These are phyloP conservation scores for Leptoclinus maculatus DNA, from an alignment of 2,797 vertebrate genomes.

Conservation along the genomic window DNA sequence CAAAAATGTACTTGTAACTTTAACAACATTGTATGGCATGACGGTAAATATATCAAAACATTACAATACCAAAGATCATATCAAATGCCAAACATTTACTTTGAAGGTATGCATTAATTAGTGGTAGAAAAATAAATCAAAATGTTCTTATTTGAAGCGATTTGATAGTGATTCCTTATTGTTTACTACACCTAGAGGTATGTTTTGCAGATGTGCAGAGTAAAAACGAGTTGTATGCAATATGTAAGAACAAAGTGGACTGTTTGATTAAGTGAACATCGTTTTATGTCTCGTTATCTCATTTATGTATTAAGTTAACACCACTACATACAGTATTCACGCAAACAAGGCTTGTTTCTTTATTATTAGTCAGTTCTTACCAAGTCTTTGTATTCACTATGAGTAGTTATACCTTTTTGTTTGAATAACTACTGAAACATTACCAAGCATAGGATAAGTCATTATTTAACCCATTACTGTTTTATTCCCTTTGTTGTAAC, in stretches of 20 bases:
- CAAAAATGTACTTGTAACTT: background rate
- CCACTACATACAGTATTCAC: background rate
- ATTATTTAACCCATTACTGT: background rate
- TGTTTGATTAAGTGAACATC: background rate
- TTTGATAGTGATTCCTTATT: background rate
- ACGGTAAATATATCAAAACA: background rate
- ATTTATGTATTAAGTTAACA: background rate
- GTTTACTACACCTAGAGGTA: background rate
- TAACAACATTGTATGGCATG: background rate
- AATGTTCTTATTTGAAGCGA: background rate
- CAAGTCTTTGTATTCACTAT: background rate
- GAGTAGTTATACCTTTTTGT: background rate
- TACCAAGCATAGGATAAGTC: background rate
- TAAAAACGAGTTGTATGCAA: background rate
- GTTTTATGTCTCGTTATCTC: background rate
- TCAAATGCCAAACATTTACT: background rate
- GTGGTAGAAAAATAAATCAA: background rate
- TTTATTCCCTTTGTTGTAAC: background rate
- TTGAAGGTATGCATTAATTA: background rate
- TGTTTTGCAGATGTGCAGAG: background rate
- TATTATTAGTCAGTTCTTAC: background rate
- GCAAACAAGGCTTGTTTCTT: background rate
- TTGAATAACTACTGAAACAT: background rate
- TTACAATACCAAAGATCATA: background rate
- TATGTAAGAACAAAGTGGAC: background rate